A percentile compares a stretch with the other conserved stretches of the same genome.
phyloP scores from a whole-genome alignment of 2,888 invertebrate species.

The Xanthorhoe designata region DNA sequence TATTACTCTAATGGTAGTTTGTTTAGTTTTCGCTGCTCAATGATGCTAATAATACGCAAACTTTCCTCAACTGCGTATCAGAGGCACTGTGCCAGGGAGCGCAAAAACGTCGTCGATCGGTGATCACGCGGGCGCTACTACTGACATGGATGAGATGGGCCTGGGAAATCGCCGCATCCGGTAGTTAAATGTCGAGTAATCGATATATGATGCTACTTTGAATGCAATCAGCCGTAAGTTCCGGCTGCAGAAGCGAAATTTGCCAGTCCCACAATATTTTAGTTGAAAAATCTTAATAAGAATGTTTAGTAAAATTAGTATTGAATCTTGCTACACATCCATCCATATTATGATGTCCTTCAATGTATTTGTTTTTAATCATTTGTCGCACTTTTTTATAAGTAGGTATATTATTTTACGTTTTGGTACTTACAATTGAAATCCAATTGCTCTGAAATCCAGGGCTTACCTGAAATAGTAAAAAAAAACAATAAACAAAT shows the following conservation, averaged over 20 bases:
- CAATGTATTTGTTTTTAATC: no score
- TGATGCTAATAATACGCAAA: constrained; percentile 8
- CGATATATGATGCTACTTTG: constrained; percentile 13
- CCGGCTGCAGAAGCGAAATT: constrained; percentile 6
- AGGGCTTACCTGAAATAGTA: constrained; percentile 17
- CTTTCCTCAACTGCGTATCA: constrained; percentile 30
- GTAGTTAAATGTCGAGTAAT: constrained; percentile 20
- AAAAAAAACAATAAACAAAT: constrained; percentile 6
- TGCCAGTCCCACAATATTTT: neutral
- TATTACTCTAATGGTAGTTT: neutral
- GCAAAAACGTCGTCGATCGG: constrained; percentile 31
- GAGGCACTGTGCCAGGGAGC: constrained; percentile 32
- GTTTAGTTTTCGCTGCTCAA: constrained; percentile 1
- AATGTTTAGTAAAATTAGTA: no score
- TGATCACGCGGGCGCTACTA: constrained; percentile 32
- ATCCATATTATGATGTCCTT: no score
- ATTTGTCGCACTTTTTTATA: neutral
- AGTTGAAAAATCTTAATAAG: neutral
- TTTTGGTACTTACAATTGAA: constrained; percentile 28
- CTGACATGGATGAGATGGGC: constrained; percentile 35
- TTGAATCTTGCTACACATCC: no score
- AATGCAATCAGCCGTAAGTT: constrained; percentile 13
- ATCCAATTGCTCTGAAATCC: constrained; percentile 11
- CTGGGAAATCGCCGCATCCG: constrained; percentile 25
- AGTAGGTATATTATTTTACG: neutral